Conservation (phyloP, 2,797 vertebrate species). For the Siniperca obscura region DNA sequence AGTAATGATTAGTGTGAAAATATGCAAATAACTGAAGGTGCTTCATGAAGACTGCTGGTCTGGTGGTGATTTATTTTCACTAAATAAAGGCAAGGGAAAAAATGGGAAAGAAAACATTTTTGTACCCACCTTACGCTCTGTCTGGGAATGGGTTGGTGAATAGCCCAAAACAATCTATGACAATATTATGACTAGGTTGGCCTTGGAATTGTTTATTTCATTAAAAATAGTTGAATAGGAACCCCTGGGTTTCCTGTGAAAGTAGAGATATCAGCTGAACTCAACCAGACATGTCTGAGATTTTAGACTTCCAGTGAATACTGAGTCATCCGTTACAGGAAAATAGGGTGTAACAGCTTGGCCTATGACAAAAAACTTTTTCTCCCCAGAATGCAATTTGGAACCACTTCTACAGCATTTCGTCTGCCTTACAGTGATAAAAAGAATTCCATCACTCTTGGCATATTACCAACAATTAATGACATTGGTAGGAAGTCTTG, state of each 20-base stretch:
- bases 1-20: conserved; percentile 21
- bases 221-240: neutral
- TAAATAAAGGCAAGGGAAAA: neutral
- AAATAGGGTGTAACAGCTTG: conserved; percentile 10
- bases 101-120: neutral
- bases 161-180: neutral
- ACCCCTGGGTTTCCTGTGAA: neutral
- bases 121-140: neutral
- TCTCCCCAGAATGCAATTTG: neutral
- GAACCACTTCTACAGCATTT: conserved; percentile 13
- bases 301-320: conserved; percentile 53
- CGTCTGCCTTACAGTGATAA: neutral
- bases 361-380: neutral
- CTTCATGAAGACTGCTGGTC: neutral
- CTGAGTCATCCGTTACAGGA: conserved; percentile 58
- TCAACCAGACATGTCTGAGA: neutral
- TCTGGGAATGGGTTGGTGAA: neutral
- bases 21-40: conserved; percentile 14
- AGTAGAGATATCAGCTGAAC: conserved; percentile 8
- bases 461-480: neutral
- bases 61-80: conserved; percentile 6
- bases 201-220: neutral
- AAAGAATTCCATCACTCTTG: neutral
- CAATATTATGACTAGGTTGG: neutral
- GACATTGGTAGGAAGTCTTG: neutral